These are phyloP conservation scores for Phasianus colchicus DNA, from an alignment of 2,113 vertebrate species.

Conservation along the genomic window DNA sequence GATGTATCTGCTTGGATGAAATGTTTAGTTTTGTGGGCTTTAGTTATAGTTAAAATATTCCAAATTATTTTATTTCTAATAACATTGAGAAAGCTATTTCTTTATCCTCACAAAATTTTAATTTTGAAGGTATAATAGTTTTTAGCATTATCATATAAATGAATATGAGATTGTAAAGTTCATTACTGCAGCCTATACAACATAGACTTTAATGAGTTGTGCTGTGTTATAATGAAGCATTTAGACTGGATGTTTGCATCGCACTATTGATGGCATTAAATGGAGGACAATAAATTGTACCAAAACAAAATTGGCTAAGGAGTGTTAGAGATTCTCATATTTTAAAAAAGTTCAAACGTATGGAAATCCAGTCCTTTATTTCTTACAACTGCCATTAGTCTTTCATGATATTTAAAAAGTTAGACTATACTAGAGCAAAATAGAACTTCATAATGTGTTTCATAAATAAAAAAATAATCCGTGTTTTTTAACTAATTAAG, in stretches of 20 bases:
- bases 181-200: neutral
- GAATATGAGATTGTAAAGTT: neutral
- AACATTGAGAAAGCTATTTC: neutral
- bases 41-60: neutral
- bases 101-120: neutral
- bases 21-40: neutral
- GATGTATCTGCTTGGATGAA: neutral
- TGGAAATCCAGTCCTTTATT: neutral
- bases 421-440: neutral
- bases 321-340: neutral
- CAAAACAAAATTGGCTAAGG: neutral
- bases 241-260: neutral
- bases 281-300: neutral
- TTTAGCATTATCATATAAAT: neutral
- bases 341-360: neutral
- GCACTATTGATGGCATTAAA: neutral
- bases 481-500: neutral
- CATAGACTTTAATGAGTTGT: neutral
- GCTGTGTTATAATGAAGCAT: neutral
- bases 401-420: neutral
- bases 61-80: neutral
- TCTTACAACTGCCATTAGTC: neutral
- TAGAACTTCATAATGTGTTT: neutral
- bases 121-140: rapidly evolving
- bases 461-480: neutral